These are phyloP conservation scores for Mycteria americana DNA, from an alignment of 2,797 vertebrate genomes.

Conservation along the genomic window DNA sequence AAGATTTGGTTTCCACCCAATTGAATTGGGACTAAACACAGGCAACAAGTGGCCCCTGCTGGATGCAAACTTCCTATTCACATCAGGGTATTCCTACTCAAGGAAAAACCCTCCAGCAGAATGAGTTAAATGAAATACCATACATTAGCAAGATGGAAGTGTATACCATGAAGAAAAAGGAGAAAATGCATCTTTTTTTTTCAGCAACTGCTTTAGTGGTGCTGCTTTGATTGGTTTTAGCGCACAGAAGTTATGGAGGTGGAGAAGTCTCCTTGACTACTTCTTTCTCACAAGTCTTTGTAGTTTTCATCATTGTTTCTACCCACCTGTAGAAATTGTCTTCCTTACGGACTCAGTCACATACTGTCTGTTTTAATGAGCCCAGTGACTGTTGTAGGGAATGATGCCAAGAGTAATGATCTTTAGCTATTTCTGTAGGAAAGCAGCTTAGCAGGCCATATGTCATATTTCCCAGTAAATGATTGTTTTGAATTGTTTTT, in stretches of 20 bases:
- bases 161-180: not conserved
- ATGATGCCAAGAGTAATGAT: constrained; percentile 19
- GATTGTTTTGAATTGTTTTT: constrained; percentile 49
- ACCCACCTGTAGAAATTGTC: not conserved
- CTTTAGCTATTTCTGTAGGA: constrained; percentile 36
- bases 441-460: constrained; percentile 41
- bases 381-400: not conserved
- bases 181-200: not conserved
- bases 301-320: constrained; percentile 23
- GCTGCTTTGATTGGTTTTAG: not conserved
- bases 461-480: constrained; percentile 39
- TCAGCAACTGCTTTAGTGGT: not conserved
- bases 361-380: constrained; percentile 4
- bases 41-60: constrained; percentile 37
- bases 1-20: not conserved
- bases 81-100: not conserved
- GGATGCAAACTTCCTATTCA: not conserved
- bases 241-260: constrained; percentile 43
- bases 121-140: not conserved
- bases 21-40: not conserved
- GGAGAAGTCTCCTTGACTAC: constrained; percentile 54
- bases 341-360: not conserved
- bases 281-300: not conserved
- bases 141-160: not conserved
- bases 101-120: not conserved